phyloP scores from a whole-genome alignment of 2,797 vertebrate species.

The Aphelocoma californica region DNA sequence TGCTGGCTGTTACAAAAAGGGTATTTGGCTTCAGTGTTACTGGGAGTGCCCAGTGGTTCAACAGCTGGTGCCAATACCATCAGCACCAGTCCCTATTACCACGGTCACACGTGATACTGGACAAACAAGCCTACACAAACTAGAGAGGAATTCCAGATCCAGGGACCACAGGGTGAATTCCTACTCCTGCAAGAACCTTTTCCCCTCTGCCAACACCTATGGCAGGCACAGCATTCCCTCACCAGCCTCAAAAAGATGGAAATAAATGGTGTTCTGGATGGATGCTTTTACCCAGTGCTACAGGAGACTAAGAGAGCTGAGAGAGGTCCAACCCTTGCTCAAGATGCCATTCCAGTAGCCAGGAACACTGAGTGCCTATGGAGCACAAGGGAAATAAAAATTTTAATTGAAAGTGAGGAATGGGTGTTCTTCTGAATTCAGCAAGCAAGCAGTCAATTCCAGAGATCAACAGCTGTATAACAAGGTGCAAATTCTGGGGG shows the following conservation, averaged over 20 bases:
- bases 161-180: not conserved
- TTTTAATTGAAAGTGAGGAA: not conserved
- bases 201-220: accelerated
- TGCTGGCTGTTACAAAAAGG: not conserved
- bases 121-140: not conserved
- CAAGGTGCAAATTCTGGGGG: not conserved
- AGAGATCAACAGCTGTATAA: not conserved
- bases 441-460: not conserved
- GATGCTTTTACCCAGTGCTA: not conserved
- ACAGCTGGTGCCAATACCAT: not conserved
- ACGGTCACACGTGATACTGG: not conserved
- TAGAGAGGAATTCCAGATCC: not conserved
- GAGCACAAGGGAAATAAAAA: not conserved
- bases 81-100: not conserved
- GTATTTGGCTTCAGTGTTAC: not conserved
- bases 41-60: not conserved
- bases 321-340: not conserved
- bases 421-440: not conserved
- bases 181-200: not conserved
- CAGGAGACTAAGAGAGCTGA: not conserved
- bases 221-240: not conserved
- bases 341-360: not conserved
- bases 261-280: not conserved
- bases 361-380: not conserved
- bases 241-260: not conserved